These are phyloP conservation scores for Nemotelus nigrinus DNA, from an alignment of 2,888 invertebrate species.

Conservation along the genomic window DNA sequence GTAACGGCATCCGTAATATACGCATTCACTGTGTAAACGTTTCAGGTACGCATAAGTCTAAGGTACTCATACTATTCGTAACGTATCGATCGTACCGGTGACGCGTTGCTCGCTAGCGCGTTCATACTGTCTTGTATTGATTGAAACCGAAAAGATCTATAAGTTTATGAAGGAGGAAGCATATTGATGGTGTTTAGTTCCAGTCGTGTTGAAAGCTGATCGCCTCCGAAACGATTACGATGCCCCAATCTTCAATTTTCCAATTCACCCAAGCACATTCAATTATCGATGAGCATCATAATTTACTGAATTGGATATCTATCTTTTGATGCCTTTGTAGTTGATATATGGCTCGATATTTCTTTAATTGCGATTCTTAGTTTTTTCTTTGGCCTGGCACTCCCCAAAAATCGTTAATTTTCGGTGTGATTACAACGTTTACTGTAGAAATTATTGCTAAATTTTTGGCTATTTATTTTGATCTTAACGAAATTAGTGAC, in stretches of 20 bases:
- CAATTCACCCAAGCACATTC: slow-evolving; percentile 24
- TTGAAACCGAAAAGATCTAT: slow-evolving; percentile 39
- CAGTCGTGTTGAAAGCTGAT: slow-evolving; percentile 41
- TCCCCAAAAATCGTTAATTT: slow-evolving; percentile 20
- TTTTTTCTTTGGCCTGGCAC: slow-evolving; percentile 16
- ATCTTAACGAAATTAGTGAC: slow-evolving; percentile 34
- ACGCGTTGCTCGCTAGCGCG: not conserved
- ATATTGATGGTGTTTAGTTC: slow-evolving; percentile 46
- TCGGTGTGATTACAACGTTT: slow-evolving; percentile 3
- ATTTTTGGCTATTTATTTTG: slow-evolving; percentile 32
- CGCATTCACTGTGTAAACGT: too few species aligned
- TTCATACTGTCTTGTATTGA: slow-evolving; percentile 26
- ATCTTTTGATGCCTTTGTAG: slow-evolving; percentile 45
- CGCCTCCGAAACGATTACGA: slow-evolving; percentile 39
- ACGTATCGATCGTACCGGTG: not conserved
- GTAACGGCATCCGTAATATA: too few species aligned
- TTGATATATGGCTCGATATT: slow-evolving; percentile 16
- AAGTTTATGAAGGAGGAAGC: slow-evolving; percentile 45
- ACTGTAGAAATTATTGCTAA: slow-evolving; percentile 33
- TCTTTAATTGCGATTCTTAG: slow-evolving; percentile 31
- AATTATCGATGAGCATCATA: slow-evolving; percentile 43
- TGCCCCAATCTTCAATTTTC: slow-evolving; percentile 23
- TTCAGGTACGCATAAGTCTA: too few species aligned
- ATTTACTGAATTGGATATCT: slow-evolving; percentile 42
- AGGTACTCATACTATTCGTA: too few species aligned